Conservation (phyloP, 1,140 invertebrate genomes). For the Aphelinus certus region DNA sequence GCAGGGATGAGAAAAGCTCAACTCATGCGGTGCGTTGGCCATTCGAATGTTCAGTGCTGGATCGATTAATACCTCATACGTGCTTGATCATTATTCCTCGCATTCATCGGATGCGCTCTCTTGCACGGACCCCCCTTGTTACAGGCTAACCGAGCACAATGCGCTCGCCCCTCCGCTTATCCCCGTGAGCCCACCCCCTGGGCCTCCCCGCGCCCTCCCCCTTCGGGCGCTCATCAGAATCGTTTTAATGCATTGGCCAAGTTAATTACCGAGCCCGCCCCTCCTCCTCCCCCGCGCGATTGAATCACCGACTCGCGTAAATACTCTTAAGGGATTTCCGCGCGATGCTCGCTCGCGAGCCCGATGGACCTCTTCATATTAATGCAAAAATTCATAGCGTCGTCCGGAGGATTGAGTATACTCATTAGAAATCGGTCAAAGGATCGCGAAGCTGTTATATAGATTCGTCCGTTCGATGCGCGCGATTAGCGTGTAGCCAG, state of each 20-base stretch:
- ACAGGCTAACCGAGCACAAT: slow-evolving; percentile 3
- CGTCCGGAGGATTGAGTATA: not conserved
- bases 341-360: too few species aligned
- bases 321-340: slow-evolving; percentile 23
- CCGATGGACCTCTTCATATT: not conserved
- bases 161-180: not conserved
- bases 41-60: too few species aligned
- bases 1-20: too few species aligned
- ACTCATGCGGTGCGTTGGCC: too few species aligned
- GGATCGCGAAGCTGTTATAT: too few species aligned
- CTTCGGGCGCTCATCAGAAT: slow-evolving; percentile 8
- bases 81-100: slow-evolving; percentile 25
- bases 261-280: slow-evolving; percentile 16
- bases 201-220: not conserved
- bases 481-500: too few species aligned
- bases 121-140: not conserved
- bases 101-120: not conserved
- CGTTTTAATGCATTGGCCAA: not conserved
- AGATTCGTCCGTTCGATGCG: too few species aligned
- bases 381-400: not conserved
- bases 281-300: not conserved
- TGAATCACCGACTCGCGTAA: slow-evolving; percentile 25
- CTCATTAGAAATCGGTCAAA: not conserved
- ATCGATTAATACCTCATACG: slow-evolving; percentile 9
- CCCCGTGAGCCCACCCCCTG: not conserved